These are phyloP conservation scores for Pristionchus exspectatus DNA, from an alignment of 2,888 invertebrate species.

Conservation along the genomic window DNA sequence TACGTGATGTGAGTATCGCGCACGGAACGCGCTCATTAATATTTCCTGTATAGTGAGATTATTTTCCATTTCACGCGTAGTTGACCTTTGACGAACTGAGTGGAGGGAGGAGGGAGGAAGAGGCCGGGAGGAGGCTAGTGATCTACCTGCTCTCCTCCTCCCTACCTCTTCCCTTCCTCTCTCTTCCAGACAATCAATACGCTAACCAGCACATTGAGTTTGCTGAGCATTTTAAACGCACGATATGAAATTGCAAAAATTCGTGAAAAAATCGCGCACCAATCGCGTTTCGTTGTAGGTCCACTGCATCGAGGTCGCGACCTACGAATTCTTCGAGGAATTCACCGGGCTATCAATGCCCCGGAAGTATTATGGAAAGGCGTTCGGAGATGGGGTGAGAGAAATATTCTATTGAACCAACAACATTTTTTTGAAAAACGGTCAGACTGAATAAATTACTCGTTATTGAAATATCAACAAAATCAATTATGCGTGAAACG, in stretches of 20 bases:
- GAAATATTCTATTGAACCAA: background rate
- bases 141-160: no score
- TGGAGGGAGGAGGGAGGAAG: no score
- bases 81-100: no score
- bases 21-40: background rate
- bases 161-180: no score
- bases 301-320: background rate
- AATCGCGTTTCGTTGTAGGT: background rate
- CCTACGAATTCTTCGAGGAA: constrained; percentile 23
- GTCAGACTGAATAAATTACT: background rate
- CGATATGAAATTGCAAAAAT: background rate
- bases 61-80: no score
- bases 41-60: background rate
- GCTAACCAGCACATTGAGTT: no score
- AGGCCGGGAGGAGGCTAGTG: no score
- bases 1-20: constrained; percentile 3
- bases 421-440: background rate
- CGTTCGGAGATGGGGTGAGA: background rate
- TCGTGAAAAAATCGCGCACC: background rate
- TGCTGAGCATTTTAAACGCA: no score
- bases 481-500: background rate
- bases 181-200: no score
- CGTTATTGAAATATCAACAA: background rate
- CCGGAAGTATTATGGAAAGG: background rate
- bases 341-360: background rate